Percentiles rank a stretch among this genome's conserved stretches.
Conservation (phyloP, 1,140 invertebrate genomes). For the Formica selysi region DNA sequence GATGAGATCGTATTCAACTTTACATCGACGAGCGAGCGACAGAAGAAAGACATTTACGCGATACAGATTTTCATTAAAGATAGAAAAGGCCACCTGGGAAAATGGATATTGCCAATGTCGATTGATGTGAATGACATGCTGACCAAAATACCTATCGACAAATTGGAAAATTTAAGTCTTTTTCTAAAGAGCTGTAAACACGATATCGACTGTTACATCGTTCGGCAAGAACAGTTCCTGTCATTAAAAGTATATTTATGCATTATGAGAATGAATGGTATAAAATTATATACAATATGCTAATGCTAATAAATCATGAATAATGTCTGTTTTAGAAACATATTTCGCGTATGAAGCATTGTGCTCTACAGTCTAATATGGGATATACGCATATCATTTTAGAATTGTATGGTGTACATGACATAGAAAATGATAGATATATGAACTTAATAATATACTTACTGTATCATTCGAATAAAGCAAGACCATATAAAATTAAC, state of each 20-base stretch:
- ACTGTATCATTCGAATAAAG: slow-evolving; percentile 61
- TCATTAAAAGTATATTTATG: slow-evolving; percentile 63
- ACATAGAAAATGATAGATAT: slow-evolving; percentile 36
- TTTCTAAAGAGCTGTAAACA: slow-evolving; percentile 73
- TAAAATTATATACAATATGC: background rate
- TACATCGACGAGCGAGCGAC: background rate
- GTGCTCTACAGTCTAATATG: slow-evolving; percentile 54
- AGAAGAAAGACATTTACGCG: slow-evolving; percentile 21
- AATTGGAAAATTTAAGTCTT: slow-evolving; percentile 34
- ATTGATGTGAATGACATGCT: slow-evolving; percentile 66
- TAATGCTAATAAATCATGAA: background rate
- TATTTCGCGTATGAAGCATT: slow-evolving; percentile 35
- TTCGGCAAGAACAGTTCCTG: slow-evolving; percentile 66
- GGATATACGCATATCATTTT: slow-evolving; percentile 63
- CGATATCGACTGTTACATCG: slow-evolving; percentile 67
- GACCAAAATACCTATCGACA: slow-evolving; percentile 53
- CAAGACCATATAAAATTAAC: slow-evolving; percentile 61
- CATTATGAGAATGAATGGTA: background rate
- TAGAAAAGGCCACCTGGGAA: slow-evolving; percentile 65
- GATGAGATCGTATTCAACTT: slow-evolving; percentile 71
- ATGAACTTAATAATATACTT: slow-evolving; percentile 64
- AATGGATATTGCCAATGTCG: slow-evolving; percentile 76
- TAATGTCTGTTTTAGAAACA: slow-evolving; percentile 59
- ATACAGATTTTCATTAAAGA: slow-evolving; percentile 66
- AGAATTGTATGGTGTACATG: slow-evolving; percentile 59